Base-by-base conservation (phyloP, 2,113 vertebrate species). In the Caranx ignobilis region DNA sequence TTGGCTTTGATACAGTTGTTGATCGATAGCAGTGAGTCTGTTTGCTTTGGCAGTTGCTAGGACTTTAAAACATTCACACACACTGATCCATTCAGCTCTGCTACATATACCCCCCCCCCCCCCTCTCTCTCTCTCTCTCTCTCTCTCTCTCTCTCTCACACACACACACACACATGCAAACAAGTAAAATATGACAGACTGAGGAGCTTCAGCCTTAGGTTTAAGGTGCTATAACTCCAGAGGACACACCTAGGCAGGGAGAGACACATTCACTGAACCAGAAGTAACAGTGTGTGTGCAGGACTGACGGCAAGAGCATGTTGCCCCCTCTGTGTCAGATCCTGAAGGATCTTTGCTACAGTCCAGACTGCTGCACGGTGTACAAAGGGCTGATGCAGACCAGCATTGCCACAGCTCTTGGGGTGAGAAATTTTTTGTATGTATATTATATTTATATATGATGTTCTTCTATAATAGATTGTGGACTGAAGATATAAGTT, bases 1-100 rank as follows among this genome's bases (percentile, higher is more conserved):
- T 87, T 89, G 66, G n/a, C 26, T 75, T 75, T 75, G 85, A 89
- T 87, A 86, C 0, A 1, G 35, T 16, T 79, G 75, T 88, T 79
- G 62, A 35, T 62, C 0, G 31, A 64, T 66, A 69, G 56, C 66
- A 16, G 45, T 3, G 18, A 55, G 67, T 68, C 19, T 64, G 67
- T 80, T 80, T 66, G 6, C 54, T 65, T 62, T 80, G 21, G 55
- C 54, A 50, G 61, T 34, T 70, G 57, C 35, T 66, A 34, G 32
- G 35, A 64, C 48, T 70, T 66, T 3, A 65, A 32, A 41, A 65
- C 57, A 55, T 70, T 88, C 35, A 65, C 54, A 65, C 54, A 31
- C 3, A 50, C 43, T 37, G 37, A 70, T 6, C 39, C 60, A 12
- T 21, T 77, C 26, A 26, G 26, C n/a, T 37, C 26, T 54, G 62